phyloP scores from a whole-genome alignment of 2,113 vertebrate species.

The Aix galericulata region DNA sequence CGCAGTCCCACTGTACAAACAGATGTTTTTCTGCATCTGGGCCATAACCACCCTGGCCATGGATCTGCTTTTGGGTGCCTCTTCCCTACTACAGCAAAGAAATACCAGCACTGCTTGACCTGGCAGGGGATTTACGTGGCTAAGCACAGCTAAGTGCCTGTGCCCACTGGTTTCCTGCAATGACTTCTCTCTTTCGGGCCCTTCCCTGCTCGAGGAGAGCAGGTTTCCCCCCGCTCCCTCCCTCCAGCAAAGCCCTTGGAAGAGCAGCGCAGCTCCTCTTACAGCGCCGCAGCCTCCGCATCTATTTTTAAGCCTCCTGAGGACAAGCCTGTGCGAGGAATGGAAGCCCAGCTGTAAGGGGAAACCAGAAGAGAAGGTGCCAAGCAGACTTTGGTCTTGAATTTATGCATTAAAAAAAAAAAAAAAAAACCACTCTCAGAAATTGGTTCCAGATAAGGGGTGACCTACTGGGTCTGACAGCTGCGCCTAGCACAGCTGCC shows the following conservation, averaged over 20 bases:
- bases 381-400: conserved; percentile 19
- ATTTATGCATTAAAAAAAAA: neutral
- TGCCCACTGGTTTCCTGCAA: neutral
- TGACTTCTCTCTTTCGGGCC: neutral
- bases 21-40: neutral
- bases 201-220: neutral
- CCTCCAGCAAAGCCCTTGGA: neutral
- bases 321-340: neutral
- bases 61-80: neutral
- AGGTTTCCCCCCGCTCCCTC: neutral
- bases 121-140: neutral
- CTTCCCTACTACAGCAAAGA: neutral
- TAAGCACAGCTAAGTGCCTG: neutral
- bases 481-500: neutral
- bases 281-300: neutral
- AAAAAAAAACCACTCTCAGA: neutral
- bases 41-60: neutral
- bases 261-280: neutral
- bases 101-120: rapidly evolving
- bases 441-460: conserved; percentile 36
- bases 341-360: neutral
- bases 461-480: neutral
- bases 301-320: conserved; percentile 32
- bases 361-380: conserved; percentile 24
- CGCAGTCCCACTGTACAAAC: rapidly evolving